phyloP scores from a whole-genome alignment of 2,888 invertebrate genomes.

The Cenopis cana region DNA sequence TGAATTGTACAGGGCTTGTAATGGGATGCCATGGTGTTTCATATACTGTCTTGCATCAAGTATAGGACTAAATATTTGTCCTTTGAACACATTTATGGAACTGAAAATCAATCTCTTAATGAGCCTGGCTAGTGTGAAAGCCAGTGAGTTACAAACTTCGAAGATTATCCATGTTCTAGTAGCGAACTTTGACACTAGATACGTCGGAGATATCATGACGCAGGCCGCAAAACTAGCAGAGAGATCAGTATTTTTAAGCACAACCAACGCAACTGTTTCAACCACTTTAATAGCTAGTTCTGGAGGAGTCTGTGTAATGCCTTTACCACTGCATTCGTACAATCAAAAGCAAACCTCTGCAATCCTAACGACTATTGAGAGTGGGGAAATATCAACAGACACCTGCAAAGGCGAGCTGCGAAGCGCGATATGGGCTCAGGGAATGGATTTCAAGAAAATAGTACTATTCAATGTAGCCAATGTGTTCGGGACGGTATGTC shows the following conservation, averaged over 20 bases:
- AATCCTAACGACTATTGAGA: constrained; percentile 68
- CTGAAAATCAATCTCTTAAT: constrained; percentile 73
- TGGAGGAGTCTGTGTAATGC: constrained; percentile 70
- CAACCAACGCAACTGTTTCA: constrained; percentile 57
- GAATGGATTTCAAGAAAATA: constrained; percentile 72
- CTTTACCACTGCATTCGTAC: constrained; percentile 71
- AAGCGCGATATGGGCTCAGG: constrained; percentile 75
- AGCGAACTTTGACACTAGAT: constrained; percentile 68
- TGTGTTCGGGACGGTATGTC: constrained; percentile 70
- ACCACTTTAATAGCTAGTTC: constrained; percentile 65
- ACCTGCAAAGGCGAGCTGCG: constrained; percentile 58
- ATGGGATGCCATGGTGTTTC: constrained; percentile 72
- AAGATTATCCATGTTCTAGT: constrained; percentile 70
- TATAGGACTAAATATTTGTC: constrained; percentile 69
- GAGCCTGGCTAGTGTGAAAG: constrained; percentile 73
- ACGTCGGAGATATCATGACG: constrained; percentile 66
- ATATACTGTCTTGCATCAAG: constrained; percentile 75
- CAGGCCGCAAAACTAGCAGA: constrained; percentile 68
- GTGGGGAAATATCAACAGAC: constrained; percentile 61
- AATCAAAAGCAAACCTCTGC: constrained; percentile 65
- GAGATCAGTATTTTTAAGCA: constrained; percentile 60
- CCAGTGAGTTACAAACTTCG: constrained; percentile 60
- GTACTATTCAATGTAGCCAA: constrained; percentile 66
- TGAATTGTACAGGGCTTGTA: constrained; percentile 63
- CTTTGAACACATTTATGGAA: constrained; percentile 74